Conservation (phyloP, 2,888 invertebrate genomes). For the Dryomyza anilis region DNA sequence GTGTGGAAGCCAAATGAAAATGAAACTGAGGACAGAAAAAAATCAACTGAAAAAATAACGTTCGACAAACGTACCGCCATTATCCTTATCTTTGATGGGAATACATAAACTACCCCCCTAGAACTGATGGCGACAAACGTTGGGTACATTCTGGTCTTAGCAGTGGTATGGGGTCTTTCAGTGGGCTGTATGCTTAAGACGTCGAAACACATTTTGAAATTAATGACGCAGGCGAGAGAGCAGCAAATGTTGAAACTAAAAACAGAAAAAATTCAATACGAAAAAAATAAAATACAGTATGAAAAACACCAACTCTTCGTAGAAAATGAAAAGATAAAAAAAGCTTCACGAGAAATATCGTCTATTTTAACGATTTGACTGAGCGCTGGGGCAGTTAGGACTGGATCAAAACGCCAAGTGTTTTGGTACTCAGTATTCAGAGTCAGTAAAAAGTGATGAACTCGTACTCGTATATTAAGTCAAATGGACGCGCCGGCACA, state of each 20-base stretch:
- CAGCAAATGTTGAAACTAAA: no score
- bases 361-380: constrained; percentile 3
- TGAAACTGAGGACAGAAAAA: constrained; percentile 7
- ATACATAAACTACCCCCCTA: constrained; percentile 3
- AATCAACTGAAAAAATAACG: constrained; percentile 6
- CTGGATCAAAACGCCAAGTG: constrained; percentile 5
- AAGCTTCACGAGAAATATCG: background rate
- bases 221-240: constrained; percentile 35
- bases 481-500: background rate
- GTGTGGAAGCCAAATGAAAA: constrained; percentile 8
- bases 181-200: constrained; percentile 5
- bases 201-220: constrained; percentile 31
- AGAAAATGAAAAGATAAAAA: no score
- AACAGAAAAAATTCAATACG: no score
- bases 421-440: background rate
- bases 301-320: no score
- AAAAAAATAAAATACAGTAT: constrained; percentile 31
- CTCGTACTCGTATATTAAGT: background rate
- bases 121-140: background rate
- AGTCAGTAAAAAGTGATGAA: constrained; percentile 17
- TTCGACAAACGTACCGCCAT: background rate
- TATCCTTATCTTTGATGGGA: constrained; percentile 18
- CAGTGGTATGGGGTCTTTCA: background rate
- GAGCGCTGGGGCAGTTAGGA: background rate
- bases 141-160: no score